Conservation (phyloP, 2,888 invertebrate genomes). For the Alentia gelatinosa region DNA sequence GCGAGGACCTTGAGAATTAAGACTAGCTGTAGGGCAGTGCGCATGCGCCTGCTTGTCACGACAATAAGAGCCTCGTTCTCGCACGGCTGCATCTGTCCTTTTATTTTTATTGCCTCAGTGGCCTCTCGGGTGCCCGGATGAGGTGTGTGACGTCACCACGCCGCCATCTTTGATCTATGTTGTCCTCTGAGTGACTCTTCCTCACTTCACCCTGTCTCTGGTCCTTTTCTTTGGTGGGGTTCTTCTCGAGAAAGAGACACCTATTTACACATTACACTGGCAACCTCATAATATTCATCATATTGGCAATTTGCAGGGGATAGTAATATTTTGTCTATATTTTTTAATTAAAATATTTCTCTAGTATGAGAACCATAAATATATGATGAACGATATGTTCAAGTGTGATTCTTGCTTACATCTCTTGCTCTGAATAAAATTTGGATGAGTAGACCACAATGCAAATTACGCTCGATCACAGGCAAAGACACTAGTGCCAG, state of each 20-base stretch:
- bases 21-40: background rate
- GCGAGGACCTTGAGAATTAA: conserved; percentile 25
- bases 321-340: no score
- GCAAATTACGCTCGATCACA: no score
- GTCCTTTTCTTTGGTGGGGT: background rate
- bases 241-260: background rate
- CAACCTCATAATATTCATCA: no score
- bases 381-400: no score
- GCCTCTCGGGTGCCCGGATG: background rate
- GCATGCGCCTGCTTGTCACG: conserved; percentile 13
- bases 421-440: no score
- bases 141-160: background rate
- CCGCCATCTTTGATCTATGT: conserved; percentile 3
- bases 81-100: background rate
- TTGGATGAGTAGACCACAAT: no score
- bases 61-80: conserved; percentile 12
- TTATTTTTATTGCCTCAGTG: conserved; percentile 30
- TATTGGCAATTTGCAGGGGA: no score
- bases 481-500: no score
- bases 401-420: no score
- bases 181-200: background rate
- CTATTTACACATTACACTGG: no score
- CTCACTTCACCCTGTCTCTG: background rate
- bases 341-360: no score
- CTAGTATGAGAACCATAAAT: no score